Evolutionary conservation across 2,888 invertebrate genomes (phyloP), one percentile per base, ranked within the genome.

Genomic region (Anarsia innoxiella): DNA sequence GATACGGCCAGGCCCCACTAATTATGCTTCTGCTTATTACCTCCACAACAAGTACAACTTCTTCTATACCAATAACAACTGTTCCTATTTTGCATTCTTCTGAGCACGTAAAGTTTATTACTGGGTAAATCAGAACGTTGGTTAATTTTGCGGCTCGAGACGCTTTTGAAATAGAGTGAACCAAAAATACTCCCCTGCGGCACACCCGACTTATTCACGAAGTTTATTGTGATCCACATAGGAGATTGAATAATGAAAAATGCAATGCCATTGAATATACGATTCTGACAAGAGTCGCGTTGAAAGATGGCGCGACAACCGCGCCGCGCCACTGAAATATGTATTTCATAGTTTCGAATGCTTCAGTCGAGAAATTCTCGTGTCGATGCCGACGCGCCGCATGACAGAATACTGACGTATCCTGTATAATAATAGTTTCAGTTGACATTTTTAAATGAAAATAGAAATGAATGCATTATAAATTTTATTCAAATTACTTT

Each of bases 11-110:
- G 50, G n/a, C 50, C 64, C 59, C 53, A 64, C 75, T 78, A 77
- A 79, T 82, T 80, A 73, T 72, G 72, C 63, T 74, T 70, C 67
- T 62, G 64, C 66, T 66, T 70, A 68, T 68, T 67, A 69, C 62
- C 49, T 44, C 43, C 50, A 51, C 48, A 53, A 39, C 31, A 28
- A 29, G 41, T 43, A 46, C 42, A 40, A 41, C 45, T 49, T 50
- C 46, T 50, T 51, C 48, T 44, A 42, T 37, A n/a, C n/a, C n/a
- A n/a, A n/a, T n/a, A 47, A 44, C 46, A 48, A 46, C 35, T 12
- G 12, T 19, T 35, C 28, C 28, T 3, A 35, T 35, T 28, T 25
- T 6, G 19, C 28, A 35, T 35, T 35, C 27, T 35, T 19, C 27
- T 28, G 19, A 3, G 19, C 19, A 19, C 19, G 19, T n/a, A n/a